These are phyloP conservation scores for Microctenopoma lineatum DNA, from an alignment of 2,797 vertebrate species.

Conservation along the genomic window DNA sequence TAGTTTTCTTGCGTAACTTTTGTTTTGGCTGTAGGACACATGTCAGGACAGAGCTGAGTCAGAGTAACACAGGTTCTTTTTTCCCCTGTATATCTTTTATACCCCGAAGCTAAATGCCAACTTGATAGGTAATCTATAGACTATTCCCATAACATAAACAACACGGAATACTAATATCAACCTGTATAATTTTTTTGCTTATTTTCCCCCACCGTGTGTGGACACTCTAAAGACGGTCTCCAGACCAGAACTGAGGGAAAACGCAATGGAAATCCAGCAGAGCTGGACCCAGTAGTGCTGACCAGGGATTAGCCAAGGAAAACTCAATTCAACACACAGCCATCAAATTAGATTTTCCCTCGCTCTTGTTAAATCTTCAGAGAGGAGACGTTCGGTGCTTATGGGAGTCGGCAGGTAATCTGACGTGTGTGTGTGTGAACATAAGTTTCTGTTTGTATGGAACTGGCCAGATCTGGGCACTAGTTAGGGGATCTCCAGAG, in stretches of 20 bases:
- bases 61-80: slow-evolving; percentile 13
- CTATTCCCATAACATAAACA: slow-evolving; percentile 29
- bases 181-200: background rate
- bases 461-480: slow-evolving; percentile 56
- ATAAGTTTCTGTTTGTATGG: slow-evolving; percentile 59
- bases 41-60: slow-evolving; percentile 21
- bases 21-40: slow-evolving; percentile 32
- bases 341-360: slow-evolving; percentile 50
- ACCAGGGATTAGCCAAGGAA: slow-evolving; percentile 38
- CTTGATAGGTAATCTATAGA: slow-evolving; percentile 53
- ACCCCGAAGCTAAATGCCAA: slow-evolving; percentile 51
- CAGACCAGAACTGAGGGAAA: slow-evolving; percentile 17
- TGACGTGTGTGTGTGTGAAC: slow-evolving; percentile 7
- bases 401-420: slow-evolving; percentile 65
- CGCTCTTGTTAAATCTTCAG: slow-evolving; percentile 60
- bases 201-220: background rate
- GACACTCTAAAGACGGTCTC: slow-evolving; percentile 12
- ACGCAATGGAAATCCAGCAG: slow-evolving; percentile 35
- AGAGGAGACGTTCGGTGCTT: slow-evolving; percentile 61
- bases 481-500: slow-evolving; percentile 62
- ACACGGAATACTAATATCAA: slow-evolving; percentile 29
- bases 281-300: slow-evolving; percentile 35
- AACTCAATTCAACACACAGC: slow-evolving; percentile 43
- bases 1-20: slow-evolving; percentile 13
- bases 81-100: background rate